These are phyloP conservation scores for Phocides pigmalion DNA, from an alignment of 1,140 invertebrate species.

Conservation along the genomic window DNA sequence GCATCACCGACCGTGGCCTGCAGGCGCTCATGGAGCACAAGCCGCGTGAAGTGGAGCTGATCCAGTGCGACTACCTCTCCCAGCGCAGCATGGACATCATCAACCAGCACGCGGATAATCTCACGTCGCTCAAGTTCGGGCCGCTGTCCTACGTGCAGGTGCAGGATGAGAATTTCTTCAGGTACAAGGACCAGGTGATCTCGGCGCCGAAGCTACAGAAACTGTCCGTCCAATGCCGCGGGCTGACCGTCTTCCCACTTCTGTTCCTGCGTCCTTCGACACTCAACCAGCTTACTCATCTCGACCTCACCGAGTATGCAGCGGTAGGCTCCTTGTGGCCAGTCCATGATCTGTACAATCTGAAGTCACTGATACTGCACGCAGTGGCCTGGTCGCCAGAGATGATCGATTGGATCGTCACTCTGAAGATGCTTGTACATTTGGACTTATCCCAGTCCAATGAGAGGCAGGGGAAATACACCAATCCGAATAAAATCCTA, in stretches of 20 bases:
- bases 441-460: conserved; percentile 93
- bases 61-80: conserved; percentile 88
- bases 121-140: conserved; percentile 75
- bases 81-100: conserved; percentile 85
- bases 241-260: conserved; percentile 82
- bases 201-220: conserved; percentile 87
- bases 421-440: conserved; percentile 86
- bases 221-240: conserved; percentile 85
- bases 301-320: conserved; percentile 92
- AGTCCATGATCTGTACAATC: conserved; percentile 85
- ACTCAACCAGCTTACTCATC: conserved; percentile 87
- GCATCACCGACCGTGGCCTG: conserved; percentile 88
- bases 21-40: conserved; percentile 88
- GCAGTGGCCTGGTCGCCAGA: conserved; percentile 85
- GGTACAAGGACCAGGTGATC: conserved; percentile 81
- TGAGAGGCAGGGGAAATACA: conserved; percentile 86
- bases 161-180: conserved; percentile 52
- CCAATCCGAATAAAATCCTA: conserved; percentile 87
- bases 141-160: conserved; percentile 53
- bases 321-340: conserved; percentile 85
- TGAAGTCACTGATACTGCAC: conserved; percentile 90
- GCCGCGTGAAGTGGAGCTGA: conserved; percentile 89
- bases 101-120: conserved; percentile 82
- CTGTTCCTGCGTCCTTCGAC: conserved; percentile 82
- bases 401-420: conserved; percentile 81